Conservation (phyloP, 2,113 vertebrate species). For the Lontra canadensis region DNA sequence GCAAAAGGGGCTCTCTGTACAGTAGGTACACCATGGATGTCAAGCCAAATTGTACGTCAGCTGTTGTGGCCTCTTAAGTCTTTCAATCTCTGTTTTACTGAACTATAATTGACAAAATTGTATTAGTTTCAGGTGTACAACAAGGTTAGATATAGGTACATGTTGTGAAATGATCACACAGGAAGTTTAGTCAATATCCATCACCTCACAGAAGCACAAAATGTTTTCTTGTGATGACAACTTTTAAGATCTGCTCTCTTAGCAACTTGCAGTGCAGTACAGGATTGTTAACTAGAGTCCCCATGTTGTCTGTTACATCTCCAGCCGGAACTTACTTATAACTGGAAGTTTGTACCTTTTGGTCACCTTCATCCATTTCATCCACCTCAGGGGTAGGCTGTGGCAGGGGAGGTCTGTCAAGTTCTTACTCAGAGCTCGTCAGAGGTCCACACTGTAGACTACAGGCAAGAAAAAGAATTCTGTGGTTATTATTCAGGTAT, state of each 20-base stretch:
- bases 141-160: neutral
- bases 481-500: neutral
- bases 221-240: neutral
- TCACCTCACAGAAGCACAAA: neutral
- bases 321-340: neutral
- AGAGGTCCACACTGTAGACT: neutral
- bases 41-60: neutral
- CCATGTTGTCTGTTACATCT: neutral
- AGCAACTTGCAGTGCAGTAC: neutral
- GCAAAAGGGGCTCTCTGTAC: neutral
- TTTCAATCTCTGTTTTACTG: neutral
- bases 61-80: neutral
- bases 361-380: neutral
- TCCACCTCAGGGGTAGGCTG: neutral
- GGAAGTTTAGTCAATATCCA: neutral
- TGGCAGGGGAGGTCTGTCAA: neutral
- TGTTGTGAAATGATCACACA: neutral
- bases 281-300: neutral
- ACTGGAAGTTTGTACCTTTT: neutral
- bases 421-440: neutral
- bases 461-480: neutral
- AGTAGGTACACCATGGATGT: neutral
- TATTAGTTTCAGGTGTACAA: neutral
- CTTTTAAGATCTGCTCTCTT: neutral
- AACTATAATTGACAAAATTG: neutral